Base-by-base conservation (phyloP, 2,797 vertebrate genomes). In the Spea hammondii region DNA sequence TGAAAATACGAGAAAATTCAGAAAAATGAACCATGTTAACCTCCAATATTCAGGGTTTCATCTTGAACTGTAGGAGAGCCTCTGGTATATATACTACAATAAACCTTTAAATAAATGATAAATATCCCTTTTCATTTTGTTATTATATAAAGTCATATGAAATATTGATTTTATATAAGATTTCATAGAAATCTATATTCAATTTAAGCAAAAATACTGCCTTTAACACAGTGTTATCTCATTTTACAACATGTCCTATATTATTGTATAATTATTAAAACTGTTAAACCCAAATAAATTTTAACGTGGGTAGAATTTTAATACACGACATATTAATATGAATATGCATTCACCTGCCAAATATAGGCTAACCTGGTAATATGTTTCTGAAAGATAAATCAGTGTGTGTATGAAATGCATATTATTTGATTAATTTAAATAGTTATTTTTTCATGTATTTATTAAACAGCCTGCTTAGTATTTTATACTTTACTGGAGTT, bases 1-100 rank as follows among this genome's bases (percentile, higher is more conserved):
- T 72, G 74, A 78, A 83, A 79, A 68, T 79, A 85, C 87, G 79
- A 86, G 74, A 86, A 74, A 0, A 0, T 87, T 86, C 84, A 66
- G 45, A 83, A 86, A 32, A 72, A 57, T 84, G 86, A 86, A 86
- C 84, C 70, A 84, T 5, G 5, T 72, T 49, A 65, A 74, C 71
- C n/a, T 84, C 76, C 80, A 50, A 71, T 60, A 79, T 76, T 76
- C 80, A 74, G 82, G 44, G 79, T 81, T 65, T 72, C 47, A 77
- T 62, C 51, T 51, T 68, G 44, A 65, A 62, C 72, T 57, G 66
- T 66, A 75, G 14, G 71, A 55, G 12, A 69, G 79, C 79, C 79
- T 74, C 70, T 72, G 57, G 50, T 12, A 54, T 32, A 32, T 44
- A 64, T 0, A 49, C 68, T 70, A 14, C 53, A 62, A 54, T 47